A percentile compares a stretch with the other conserved stretches of the same genome.
phyloP scores from a whole-genome alignment of 2,888 invertebrate species.

The Xiphydria camelus region DNA sequence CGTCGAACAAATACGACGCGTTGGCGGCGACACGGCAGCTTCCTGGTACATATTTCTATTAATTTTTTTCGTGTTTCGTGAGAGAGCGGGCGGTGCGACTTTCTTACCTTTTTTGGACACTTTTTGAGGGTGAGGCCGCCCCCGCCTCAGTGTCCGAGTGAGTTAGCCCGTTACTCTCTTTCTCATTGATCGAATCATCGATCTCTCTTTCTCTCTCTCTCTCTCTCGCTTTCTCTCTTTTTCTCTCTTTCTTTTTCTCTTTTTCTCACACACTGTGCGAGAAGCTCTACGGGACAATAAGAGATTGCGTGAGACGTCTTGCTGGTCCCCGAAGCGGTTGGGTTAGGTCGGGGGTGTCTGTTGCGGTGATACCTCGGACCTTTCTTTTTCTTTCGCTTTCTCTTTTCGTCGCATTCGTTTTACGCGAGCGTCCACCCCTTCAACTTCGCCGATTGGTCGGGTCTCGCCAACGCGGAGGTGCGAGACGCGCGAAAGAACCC shows the following conservation, averaged over 20 bases:
- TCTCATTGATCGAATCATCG: conserved; percentile 22
- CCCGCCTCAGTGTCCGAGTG: conserved; percentile 47
- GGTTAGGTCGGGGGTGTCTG: too few relatives aligned
- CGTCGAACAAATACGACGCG: too few relatives aligned
- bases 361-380: too few relatives aligned
- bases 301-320: conserved; percentile 31
- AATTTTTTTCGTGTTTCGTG: conserved; percentile 33
- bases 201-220: conserved; percentile 13
- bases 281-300: conserved; percentile 47
- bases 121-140: conserved; percentile 44
- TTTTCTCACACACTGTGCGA: conserved; percentile 27
- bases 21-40: too few relatives aligned
- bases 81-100: conserved; percentile 55
- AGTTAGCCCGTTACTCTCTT: conserved; percentile 32
- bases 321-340: conserved; percentile 10
- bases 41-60: background rate
- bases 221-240: conserved; percentile 28
- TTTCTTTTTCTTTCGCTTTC: background rate
- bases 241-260: conserved; percentile 26
- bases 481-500: too few relatives aligned
- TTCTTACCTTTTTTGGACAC: conserved; percentile 53
- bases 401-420: background rate
- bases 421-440: conserved; percentile 37
- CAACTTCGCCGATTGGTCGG: conserved; percentile 22
- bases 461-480: background rate